These are phyloP conservation scores for Lepilemur ruficaudatus DNA, from an alignment of 2,797 vertebrate genomes.

Conservation along the genomic window DNA sequence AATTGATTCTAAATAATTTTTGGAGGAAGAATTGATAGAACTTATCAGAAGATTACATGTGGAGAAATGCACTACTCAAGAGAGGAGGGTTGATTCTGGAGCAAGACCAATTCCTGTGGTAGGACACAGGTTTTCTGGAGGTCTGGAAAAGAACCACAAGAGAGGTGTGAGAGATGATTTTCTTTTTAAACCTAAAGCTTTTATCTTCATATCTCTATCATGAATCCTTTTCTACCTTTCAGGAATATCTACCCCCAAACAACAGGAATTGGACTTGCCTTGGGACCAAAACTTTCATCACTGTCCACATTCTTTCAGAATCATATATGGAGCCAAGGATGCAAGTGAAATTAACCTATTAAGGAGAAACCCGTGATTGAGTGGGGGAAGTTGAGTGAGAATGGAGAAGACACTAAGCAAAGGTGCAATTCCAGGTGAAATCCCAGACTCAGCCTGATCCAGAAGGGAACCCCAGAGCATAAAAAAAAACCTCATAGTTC, in stretches of 20 bases:
- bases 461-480: neutral
- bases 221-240: neutral
- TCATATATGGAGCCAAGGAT: neutral
- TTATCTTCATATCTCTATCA: neutral
- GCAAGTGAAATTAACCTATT: neutral
- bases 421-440: neutral
- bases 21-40: neutral
- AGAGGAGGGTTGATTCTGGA: neutral
- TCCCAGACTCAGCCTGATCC: neutral
- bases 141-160: neutral
- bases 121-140: neutral
- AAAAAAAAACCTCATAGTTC: neutral
- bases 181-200: neutral
- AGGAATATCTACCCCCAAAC: neutral
- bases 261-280: neutral
- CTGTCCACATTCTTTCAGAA: neutral
- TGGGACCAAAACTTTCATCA: neutral
- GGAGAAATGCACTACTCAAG: neutral
- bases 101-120: neutral
- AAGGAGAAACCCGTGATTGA: neutral
- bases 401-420: neutral
- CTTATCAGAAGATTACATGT: neutral
- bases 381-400: neutral
- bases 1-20: neutral
- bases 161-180: neutral